Evolutionary conservation across 64 coral and sea anemone genomes (phyloP), one percentile per base, ranked within the genome.

Genomic region (Dendronephthya gigantea): DNA sequence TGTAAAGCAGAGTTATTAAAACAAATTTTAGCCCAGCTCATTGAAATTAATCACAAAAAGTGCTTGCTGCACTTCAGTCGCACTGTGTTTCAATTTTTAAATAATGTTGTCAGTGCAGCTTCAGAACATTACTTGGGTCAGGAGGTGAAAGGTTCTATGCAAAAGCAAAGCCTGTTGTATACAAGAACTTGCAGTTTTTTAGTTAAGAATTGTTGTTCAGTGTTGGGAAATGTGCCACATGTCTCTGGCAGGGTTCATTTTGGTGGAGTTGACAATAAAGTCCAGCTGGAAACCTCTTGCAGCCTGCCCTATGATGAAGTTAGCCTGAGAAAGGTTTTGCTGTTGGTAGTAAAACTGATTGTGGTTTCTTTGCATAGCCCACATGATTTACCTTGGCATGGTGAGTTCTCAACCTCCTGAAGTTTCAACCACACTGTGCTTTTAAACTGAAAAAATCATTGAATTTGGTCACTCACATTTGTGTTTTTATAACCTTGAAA

Each of bases 241-340:
- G 55, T 62, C 0, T n/a, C 17, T 7, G 55, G 55, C 6, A 62
- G 25, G 1, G 55, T 62, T 62, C 55, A 62, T 62, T 62, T 62
- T 62, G 55, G 55, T n/a, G 55, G 55, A 7, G 4, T 6, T 4
- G 41, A 45, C 41, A 4, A 45, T 45, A 31, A 2, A 12, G 29
- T 2, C 76, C n/a, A 43, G 7, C 0, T 1, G 2, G 36, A 82
- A 10, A 74, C 52, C 39, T 22, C 1, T 2, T 17, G 17, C 11
- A 15, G 28, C 6, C 14, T 56, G 10, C 38, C 19, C 23, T 25
- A 74, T 30, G 92, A 93, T 59, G 23, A 74, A 16, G 35, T 84
- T 82, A 85, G 84, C 28, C 17, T 90, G 66, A 83, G 85, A 15
- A 88, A 84, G 35, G 82, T 76, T 74, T 90, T 85, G 1, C 50